Base-by-base conservation (phyloP, 2,797 vertebrate genomes). In the Urocyon cinereoargenteus region DNA sequence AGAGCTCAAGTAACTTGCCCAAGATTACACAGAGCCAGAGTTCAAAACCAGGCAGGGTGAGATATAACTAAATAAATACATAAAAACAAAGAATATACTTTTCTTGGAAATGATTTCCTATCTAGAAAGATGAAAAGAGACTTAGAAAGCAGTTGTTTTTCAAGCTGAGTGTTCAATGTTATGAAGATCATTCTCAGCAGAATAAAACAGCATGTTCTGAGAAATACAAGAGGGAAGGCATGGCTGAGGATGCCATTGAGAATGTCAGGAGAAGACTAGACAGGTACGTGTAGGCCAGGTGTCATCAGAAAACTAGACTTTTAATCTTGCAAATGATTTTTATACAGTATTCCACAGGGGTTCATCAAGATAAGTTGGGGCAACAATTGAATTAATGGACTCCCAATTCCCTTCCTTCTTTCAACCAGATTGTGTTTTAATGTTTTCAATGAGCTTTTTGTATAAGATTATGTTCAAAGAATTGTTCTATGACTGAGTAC, bases 381-480 rank as follows among this genome's bases (percentile, higher is more conserved):
- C 3, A 75, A 90, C 75, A 55, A 34, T 53, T 70, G 62, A 93
- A 68, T 59, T 64, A 68, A 18, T 34, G 31, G 73, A 84, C 70
- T 62, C 45, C 59, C 36, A 79, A 57, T 72, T 18, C 53, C 15
- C 51, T 81, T 64, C 53, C 28, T 90, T 93, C 86, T 96, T 92
- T 92, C 73, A 81, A 75, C 19, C 66, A 90, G 84, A 96, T 87
- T 88, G 82, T 84, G 28, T 83, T 85, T 92, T 86, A 96, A 91
- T 89, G 31, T 93, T 97, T 91, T 93, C 94, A 91, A 53, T 51
- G 57, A 94, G 55, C n/a, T 85, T 97, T 97, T 96, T 94, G 40
- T 57, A 10, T 61, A 75, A 92, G 81, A 91, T 16, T 91, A 84
- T 78, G 24, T 86, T 86, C 68, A 93, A 68, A 92, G 36, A 86